Conservation (phyloP, 2,113 vertebrate genomes). For the Barnardius zonarius region DNA sequence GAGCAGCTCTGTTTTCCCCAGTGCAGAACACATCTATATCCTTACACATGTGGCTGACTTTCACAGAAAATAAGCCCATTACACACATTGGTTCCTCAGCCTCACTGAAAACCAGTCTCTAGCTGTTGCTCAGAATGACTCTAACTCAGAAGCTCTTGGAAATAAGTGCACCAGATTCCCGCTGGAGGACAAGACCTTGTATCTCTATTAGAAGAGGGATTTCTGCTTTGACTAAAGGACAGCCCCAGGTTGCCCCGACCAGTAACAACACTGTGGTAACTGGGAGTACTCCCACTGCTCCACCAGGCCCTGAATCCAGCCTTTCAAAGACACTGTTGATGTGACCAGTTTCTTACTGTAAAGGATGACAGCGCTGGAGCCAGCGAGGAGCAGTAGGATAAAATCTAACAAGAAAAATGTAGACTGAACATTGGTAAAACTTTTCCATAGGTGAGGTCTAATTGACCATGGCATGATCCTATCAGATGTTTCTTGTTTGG, state of each 20-base stretch:
- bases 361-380: background rate
- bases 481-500: background rate
- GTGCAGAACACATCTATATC: background rate
- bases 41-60: background rate
- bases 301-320: fast-evolving
- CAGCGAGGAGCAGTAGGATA: background rate
- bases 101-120: background rate
- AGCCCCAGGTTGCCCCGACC: background rate
- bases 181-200: background rate
- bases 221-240: background rate
- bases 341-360: background rate
- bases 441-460: background rate
- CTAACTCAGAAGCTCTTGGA: background rate
- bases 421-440: background rate
- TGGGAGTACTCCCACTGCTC: background rate
- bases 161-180: background rate
- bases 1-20: background rate
- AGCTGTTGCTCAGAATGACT: background rate
- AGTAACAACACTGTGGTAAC: background rate
- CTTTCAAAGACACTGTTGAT: background rate
- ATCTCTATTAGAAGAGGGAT: background rate
- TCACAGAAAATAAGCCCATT: background rate
- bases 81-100: background rate
- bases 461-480: background rate
- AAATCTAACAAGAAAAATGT: background rate